Conservation (phyloP, 35 echinoderm and acorn worm genomes). For the Ptychodera flava region DNA sequence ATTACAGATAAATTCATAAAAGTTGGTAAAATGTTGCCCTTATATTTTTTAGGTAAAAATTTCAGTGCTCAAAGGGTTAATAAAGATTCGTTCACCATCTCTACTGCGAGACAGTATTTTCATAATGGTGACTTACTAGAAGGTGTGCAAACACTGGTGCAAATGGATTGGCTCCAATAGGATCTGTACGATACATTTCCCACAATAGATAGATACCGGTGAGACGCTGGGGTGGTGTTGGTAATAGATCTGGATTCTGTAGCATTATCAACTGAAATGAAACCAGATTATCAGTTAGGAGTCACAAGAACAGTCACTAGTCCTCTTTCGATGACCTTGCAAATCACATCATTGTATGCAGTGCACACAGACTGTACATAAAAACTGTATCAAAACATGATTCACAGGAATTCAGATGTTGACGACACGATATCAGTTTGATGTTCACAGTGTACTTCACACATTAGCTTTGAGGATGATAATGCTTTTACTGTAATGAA, state of each 20-base stretch:
- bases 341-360: background rate
- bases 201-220: conserved; percentile 80
- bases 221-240: conserved; percentile 57
- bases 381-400: background rate
- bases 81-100: no score
- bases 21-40: no score
- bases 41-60: no score
- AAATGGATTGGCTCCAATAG: conserved; percentile 84
- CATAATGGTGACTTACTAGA: conserved; percentile 57
- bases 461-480: no score
- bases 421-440: background rate
- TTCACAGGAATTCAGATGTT: background rate
- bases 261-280: conserved; percentile 58
- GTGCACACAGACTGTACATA: background rate
- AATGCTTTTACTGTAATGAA: no score
- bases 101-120: no score
- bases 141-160: conserved; percentile 83
- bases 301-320: background rate
- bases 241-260: conserved; percentile 67
- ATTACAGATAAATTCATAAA: no score
- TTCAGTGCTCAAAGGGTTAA: no score
- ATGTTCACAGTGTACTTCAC: background rate
- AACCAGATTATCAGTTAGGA: background rate
- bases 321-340: background rate
- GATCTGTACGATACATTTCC: conserved; percentile 81